These are phyloP conservation scores for Nylanderia fulva DNA, from an alignment of 1,140 invertebrate genomes.

Conservation along the genomic window DNA sequence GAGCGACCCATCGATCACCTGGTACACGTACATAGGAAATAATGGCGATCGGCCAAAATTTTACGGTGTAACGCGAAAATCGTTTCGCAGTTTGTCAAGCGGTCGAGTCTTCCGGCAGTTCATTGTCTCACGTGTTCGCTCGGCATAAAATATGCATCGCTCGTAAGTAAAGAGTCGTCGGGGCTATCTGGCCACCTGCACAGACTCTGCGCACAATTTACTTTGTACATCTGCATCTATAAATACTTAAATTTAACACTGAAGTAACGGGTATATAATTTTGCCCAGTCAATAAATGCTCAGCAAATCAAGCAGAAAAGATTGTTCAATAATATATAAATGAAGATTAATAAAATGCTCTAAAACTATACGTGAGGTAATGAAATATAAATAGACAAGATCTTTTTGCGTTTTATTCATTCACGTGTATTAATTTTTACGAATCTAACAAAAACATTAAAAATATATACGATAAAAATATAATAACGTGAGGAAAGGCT, in stretches of 20 bases:
- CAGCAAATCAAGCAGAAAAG: too few species aligned
- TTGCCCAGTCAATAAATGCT: not conserved
- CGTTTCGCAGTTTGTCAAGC: slow-evolving; percentile 79
- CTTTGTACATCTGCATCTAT: not conserved
- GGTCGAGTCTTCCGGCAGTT: slow-evolving; percentile 73
- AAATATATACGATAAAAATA: not conserved
- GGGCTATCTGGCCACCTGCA: not conserved
- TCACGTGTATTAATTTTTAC: not conserved
- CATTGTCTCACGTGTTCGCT: slow-evolving; percentile 64
- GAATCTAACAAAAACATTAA: not conserved
- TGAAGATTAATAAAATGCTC: not conserved
- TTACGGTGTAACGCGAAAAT: slow-evolving; percentile 77
- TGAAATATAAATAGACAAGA: not conserved
- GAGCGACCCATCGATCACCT: slow-evolving; percentile 68
- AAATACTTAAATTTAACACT: slow-evolving; percentile 1
- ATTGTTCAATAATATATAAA: not conserved
- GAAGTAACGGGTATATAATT: not conserved
- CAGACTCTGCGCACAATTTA: not conserved
- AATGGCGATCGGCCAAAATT: slow-evolving; percentile 71
- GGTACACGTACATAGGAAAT: slow-evolving; percentile 61
- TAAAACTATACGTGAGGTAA: not conserved
- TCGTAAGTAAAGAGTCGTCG: slow-evolving; percentile 72
- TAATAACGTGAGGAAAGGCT: not conserved
- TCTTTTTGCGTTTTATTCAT: not conserved
- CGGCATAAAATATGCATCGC: slow-evolving; percentile 74